Conservation (phyloP, 2,797 vertebrate genomes). For the Liasis olivaceus region DNA sequence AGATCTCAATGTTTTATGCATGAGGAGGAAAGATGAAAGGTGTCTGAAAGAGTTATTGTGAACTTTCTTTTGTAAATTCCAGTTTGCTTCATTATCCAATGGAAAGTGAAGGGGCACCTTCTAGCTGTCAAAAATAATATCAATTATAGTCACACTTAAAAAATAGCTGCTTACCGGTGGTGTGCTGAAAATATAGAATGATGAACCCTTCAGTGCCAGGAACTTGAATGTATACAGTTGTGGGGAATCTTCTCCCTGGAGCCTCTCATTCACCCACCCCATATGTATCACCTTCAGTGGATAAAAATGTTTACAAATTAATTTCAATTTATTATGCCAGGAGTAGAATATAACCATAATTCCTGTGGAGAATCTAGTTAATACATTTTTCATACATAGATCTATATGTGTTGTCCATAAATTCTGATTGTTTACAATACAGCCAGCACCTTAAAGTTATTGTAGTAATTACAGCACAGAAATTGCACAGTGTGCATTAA, state of each 20-base stretch:
- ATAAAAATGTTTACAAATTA: conserved; percentile 62
- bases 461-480: neutral
- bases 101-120: conserved; percentile 6
- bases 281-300: conserved; percentile 86
- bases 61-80: conserved; percentile 22
- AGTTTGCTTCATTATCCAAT: neutral
- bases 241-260: conserved; percentile 73
- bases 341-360: neutral
- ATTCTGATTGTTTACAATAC: neutral
- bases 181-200: conserved; percentile 84
- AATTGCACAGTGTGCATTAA: neutral
- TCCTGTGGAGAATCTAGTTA: neutral
- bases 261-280: conserved; percentile 90
- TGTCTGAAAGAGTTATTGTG: conserved; percentile 9
- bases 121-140: conserved; percentile 13
- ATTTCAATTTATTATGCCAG: conserved; percentile 41
- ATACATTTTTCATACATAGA: neutral
- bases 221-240: conserved; percentile 83
- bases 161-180: conserved; percentile 84
- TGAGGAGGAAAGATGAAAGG: neutral
- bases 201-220: conserved; percentile 89
- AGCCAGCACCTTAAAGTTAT: neutral
- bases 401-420: neutral
- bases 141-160: conserved; percentile 9
- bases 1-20: conserved; percentile 19